Evolutionary conservation across 2,797 vertebrate genomes (phyloP), one percentile per base, ranked within the genome.

Genomic region (Malurus leucopterus): DNA sequence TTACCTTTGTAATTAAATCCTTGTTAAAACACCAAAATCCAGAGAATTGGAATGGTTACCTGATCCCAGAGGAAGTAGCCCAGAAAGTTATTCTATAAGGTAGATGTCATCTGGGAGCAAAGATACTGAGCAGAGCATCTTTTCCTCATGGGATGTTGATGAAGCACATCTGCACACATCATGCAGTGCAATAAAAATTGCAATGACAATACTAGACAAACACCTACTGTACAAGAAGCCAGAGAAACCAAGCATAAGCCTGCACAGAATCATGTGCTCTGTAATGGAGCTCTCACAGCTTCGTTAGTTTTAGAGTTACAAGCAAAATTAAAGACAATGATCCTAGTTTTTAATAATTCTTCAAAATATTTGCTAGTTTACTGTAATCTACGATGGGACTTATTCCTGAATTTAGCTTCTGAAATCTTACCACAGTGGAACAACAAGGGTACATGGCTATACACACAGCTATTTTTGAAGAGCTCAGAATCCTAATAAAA

Each of bases 11-110:
- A 97, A 98, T 98, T 98, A 98, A 97, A 97, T 96, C 96, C 97
- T 97, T 98, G 97, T 98, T 98, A 98, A 98, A 98, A 98, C 97
- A 97, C 98, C 97, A 98, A 98, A 98, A 98, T 97, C 98, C 97
- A 97, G 98, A 95, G 98, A 97, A 98, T 97, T 98, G 96, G 98
- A 98, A 97, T 97, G 96, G 97, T 96, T 98, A 96, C 96, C 92
- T 91, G 82, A 95, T 98, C 98, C 98, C 98, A 94, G 74, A 97
- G 98, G 98, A 98, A 96, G 96, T 96, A 97, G 98, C 98, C 97
- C 97, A 97, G 98, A 97, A 98, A 98, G 98, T 97, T 98, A 98
- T 98, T 98, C 97, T 98, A 96, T 98, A 98, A 98, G 98, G 98
- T 97, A 98, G 97, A 93, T 84, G 84, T 98, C 98, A 97, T 96